Evolutionary conservation across 2,888 invertebrate species (phyloP), one percentile per base, ranked within the genome.

Genomic region (Hofmannophila pseudospretella): DNA sequence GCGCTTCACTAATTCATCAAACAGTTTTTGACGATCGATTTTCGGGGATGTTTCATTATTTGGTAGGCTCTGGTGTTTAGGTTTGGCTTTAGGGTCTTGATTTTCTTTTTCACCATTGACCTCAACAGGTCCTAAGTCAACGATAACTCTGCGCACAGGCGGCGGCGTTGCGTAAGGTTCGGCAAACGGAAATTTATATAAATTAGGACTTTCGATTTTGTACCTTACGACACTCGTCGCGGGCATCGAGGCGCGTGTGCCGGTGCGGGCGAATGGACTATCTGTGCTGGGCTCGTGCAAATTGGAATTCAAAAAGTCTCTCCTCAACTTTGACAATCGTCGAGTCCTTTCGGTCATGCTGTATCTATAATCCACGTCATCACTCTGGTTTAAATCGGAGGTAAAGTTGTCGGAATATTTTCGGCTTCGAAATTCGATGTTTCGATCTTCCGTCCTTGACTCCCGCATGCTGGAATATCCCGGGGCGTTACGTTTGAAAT

Each of bases 141-240:
- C 58, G 16, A 75, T 39, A 9, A 85, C 67, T 45, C 64, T 65
- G 3, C 86, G 74, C 20, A 64, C 65, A n/a, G 84, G 76, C 9
- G 82, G 74, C 20, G 87, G 87, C n/a, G 86, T 81, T 8, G 72
- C 55, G 42, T 80, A 87, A 19, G 86, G 87, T 45, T 88, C 87
- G 30, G 86, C 85, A 49, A 88, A 88, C 12, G 87, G 86, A 44
- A 88, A 88, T 61, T 88, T 88, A 55, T 75, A 80, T 44, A 86
- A 58, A 54, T 81, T 87, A 11, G 82, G 81, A 51, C 81, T 84
- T 54, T 80, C 82, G 44, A 82, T 77, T 62, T 84, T 86, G 57
- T 85, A 86, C 45, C 63, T 78, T 23, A 67, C 49, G 8, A 61
- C 53, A 42, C 66, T 71, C 42, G 71, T 70, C 10, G 60, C 68